Evolutionary conservation across 1,140 invertebrate genomes (phyloP), one percentile per base, ranked within the genome.

Genomic region (Drosophila funebris): DNA sequence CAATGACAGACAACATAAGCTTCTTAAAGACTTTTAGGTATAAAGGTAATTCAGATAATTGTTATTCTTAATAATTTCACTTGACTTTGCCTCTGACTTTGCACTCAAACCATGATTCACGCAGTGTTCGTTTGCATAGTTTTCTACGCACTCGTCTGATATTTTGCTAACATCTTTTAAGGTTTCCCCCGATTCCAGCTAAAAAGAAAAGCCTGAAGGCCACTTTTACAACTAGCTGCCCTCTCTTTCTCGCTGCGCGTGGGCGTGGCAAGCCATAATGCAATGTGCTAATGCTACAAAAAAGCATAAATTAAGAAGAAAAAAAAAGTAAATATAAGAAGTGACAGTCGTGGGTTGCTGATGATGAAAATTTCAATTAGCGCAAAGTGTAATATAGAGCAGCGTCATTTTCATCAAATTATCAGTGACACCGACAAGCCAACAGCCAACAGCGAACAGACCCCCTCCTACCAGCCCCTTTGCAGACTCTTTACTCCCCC

Each of bases 351-450:
- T 16, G 41, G 31, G 46, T 56, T 22, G 63, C 41, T 58, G 76
- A 52, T 79, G 81, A 84, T 79, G 81, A 79, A 79, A 84, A 78
- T 84, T 82, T 79, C 80, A 84, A 84, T 84, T 87, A 82, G 83
- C 83, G 78, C 67, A 61, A 76, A 76, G 76, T 84, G 80, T 85
- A 80, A 84, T 73, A 84, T 76, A 73, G 80, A 84, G 80, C 80
- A 82, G 73, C 78, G 73, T 77, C 83, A 82, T 88, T 87, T 87
- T 87, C 78, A 87, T 87, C 78, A 87, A 88, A 88, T 87, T 83
- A 88, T 84, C 82, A 76, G 78, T 75, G 82, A 87, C 83, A 88
- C 83, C 78, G 57, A 56, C 50, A 44, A 48, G 57, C 62, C 61
- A 63, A 68, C 69, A 64, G 41, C 52, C 6, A 33, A 27, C 18